Base-by-base conservation (phyloP, 2,797 vertebrate genomes). In the Mionectes olivaceus region DNA sequence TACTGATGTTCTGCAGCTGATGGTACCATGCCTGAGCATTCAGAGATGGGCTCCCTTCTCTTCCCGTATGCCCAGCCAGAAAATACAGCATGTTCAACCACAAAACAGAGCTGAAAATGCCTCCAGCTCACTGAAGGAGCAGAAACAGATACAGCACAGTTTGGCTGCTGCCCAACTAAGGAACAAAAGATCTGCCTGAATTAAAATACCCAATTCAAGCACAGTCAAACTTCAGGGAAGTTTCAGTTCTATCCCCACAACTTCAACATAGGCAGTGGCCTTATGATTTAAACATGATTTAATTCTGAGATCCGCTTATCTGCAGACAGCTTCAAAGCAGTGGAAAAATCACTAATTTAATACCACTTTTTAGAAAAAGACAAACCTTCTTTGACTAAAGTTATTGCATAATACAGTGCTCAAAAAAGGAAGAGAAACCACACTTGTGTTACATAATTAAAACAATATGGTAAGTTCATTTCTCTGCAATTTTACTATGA, bases 281-380 rank as follows among this genome's bases (percentile, higher is more conserved):
- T 87, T 83, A 89, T 33, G 56, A 92, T 84, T 96, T 93, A 92
- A 94, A 90, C 41, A 69, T 41, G 16, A 88, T 61, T 88, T 79
- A 59, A 83, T 68, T 74, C 47, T 19, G 83, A 76, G 56, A 79
- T 70, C 47, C 69, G 52, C 53, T 75, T 89, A 80, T 89, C 59
- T 77, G n/a, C 27, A 79, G 71, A 65, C 39, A 71, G 82, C 69
- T 92, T 92, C 78, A 83, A 44, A 83, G 64, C 15, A 46, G 13
- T 21, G 14, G 41, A 79, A 93, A 37, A 75, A 75, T 39, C 69
- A 35, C 46, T 79, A 39, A 63, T 82, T 86, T 75, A 84, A 82
- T 64, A 69, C 19, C 73, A 46, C 7, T 55, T 11, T 6, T 7
- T 44, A 90, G 73, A 90, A 77, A 63, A 23, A 50, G 13, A 47